Base-by-base conservation (phyloP, 2,888 invertebrate species). In the Stegophylla sp. region DNA sequence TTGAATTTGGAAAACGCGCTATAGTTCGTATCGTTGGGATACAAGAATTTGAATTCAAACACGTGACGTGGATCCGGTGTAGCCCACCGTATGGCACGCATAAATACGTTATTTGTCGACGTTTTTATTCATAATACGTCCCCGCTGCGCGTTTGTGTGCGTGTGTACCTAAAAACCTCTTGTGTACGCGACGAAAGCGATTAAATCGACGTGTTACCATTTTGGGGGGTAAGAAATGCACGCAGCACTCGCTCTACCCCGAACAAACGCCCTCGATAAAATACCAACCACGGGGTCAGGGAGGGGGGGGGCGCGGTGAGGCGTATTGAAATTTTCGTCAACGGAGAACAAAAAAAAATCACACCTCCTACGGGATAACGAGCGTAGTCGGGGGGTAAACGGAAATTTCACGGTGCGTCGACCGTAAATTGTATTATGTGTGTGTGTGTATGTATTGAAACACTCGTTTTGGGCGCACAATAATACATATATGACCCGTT, bases 381-480 rank as follows among this genome's bases (percentile, higher is more conserved):
- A 64, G 64, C 75, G 20, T n/a, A n/a, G n/a, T 51, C 51, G 61
- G n/a, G 63, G 34, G 7, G 63, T 64, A 63, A 75, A 64, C 51
- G 26, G 41, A 66, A 66, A 76, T 76, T 76, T 76, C 75, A 76
- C 75, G 75, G 75, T 75, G 10, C 5, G 23, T 9, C 41, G 20
- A 10, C 63, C 66, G 5, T 23, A 20, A 3, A 4, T 17, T 9
- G 17, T 15, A 43, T 56, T 56, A 71, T 23, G 53, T 28, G 48
- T 10, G n/a, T n/a, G n/a, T 69, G 34, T 34, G n/a, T 17, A 17
- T n/a, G 13, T 15, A 15, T 41, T 17, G 20, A 56, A 26, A n/a
- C 10, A n/a, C 41, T 41, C 34, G 10, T 41, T 43, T 43, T 9
- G 43, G 43, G 41, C 34, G 34, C 28, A 34, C 34, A 1, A 2